A percentile compares a stretch with the other conserved stretches of the same genome.
phyloP scores from a whole-genome alignment of 2,888 invertebrate genomes.

The Cataglyphis altisquamis region DNA sequence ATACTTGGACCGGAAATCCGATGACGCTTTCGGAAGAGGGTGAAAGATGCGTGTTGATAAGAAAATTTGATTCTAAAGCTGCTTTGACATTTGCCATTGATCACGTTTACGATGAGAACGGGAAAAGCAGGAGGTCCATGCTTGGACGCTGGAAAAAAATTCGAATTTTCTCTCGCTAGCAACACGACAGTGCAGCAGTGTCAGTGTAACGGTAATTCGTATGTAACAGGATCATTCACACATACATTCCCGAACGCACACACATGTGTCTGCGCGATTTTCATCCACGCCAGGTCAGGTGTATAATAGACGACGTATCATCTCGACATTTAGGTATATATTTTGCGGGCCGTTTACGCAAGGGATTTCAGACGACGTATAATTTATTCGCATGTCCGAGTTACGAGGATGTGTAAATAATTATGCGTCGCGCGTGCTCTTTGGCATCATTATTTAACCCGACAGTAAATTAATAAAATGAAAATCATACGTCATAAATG shows the following conservation, averaged over 20 bases:
- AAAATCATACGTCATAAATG: constrained; percentile 52
- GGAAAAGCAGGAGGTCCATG: neutral
- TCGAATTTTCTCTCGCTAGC: neutral
- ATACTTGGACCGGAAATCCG: constrained; percentile 1
- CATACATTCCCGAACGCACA: neutral
- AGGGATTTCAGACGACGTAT: constrained; percentile 21
- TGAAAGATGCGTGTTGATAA: constrained; percentile 30
- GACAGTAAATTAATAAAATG: constrained; percentile 48
- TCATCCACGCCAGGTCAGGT: neutral
- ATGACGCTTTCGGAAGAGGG: constrained; percentile 28
- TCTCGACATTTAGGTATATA: constrained; percentile 17
- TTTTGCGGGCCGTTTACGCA: constrained; percentile 18
- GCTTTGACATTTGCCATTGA: constrained; percentile 25
- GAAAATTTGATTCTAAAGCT: constrained; percentile 33
- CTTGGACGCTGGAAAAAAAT: neutral
- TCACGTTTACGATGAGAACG: neutral
- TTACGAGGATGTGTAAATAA: constrained; percentile 45
- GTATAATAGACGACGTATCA: constrained; percentile 30
- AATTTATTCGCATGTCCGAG: constrained; percentile 38
- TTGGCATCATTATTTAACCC: constrained; percentile 49
- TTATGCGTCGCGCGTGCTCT: constrained; percentile 43
- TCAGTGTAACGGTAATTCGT: neutral
- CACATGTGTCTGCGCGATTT: neutral
- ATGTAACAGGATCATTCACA: neutral
- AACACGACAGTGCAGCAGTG: neutral